These are phyloP conservation scores for Apus apus DNA, from an alignment of 2,113 vertebrate genomes.

Conservation along the genomic window DNA sequence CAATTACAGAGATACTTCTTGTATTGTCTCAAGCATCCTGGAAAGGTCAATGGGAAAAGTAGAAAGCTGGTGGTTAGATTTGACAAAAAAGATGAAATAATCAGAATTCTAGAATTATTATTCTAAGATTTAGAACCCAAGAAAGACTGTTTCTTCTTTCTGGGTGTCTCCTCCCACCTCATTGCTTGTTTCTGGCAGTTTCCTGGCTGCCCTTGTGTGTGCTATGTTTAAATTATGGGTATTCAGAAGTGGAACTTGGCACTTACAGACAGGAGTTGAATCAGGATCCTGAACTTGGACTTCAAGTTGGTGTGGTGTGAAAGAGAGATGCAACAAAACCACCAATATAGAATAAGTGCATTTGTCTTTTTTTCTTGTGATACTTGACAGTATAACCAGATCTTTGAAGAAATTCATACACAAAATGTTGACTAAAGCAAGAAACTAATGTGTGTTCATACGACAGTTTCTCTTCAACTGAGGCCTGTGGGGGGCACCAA, in stretches of 20 bases:
- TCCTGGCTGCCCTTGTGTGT: background rate
- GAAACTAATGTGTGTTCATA: background rate
- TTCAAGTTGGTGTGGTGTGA: background rate
- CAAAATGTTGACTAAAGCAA: background rate
- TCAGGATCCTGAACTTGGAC: background rate
- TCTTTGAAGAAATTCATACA: background rate
- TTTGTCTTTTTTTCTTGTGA: background rate
- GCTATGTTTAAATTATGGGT: background rate
- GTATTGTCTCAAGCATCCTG: background rate
- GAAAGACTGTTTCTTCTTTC: background rate
- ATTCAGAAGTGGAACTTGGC: background rate
- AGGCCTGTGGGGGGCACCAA: conserved; percentile 16
- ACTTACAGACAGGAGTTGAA: background rate
- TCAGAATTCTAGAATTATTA: background rate
- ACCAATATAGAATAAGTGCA: background rate
- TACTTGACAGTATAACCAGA: background rate
- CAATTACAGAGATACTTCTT: background rate
- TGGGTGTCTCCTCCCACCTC: background rate
- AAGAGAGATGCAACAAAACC: background rate
- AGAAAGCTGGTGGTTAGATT: background rate
- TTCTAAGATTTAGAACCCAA: background rate
- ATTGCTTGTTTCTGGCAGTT: background rate
- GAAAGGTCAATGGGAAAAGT: background rate
- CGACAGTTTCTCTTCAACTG: background rate
- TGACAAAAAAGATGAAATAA: background rate